Evolutionary conservation across 2,797 vertebrate species (phyloP).

Genomic region (Pelobates cultripes): DNA sequence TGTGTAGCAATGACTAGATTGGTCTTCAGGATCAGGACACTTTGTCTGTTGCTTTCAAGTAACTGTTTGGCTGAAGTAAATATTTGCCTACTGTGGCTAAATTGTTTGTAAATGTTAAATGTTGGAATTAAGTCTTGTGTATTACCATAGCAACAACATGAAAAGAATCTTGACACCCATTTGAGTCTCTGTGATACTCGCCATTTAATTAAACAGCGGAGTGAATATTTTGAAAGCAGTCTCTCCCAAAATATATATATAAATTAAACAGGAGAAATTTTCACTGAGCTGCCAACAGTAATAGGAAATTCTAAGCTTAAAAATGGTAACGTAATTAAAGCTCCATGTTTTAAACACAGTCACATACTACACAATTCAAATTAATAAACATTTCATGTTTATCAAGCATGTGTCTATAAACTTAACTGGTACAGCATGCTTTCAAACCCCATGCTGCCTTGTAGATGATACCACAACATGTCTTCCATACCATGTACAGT

Average conservation of each 20-base stretch:
- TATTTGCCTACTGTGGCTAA: constrained; percentile 54
- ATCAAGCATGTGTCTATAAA: no score
- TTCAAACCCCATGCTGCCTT: no score
- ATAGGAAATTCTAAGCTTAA: no score
- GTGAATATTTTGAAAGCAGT: background rate
- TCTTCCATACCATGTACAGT: no score
- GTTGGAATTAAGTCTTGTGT: constrained; percentile 45
- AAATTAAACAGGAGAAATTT: background rate
- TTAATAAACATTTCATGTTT: no score
- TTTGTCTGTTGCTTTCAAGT: constrained; percentile 53
- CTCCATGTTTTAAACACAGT: no score
- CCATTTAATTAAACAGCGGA: constrained; percentile 33
- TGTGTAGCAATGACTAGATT: constrained; percentile 42
- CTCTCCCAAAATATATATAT: background rate
- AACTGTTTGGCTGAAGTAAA: constrained; percentile 51
- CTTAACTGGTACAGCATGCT: no score
- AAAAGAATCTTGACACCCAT: constrained; percentile 48
- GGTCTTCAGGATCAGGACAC: constrained; percentile 50
- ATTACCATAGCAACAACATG: constrained; percentile 51
- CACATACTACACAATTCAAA: no score
- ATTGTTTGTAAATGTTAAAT: constrained; percentile 55
- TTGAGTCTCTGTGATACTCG: constrained; percentile 25
- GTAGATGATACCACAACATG: no score
- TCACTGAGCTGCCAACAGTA: background rate
- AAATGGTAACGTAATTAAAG: no score